Evolutionary conservation across 2,888 invertebrate species (phyloP), one percentile per base, ranked within the genome.

Genomic region (Lycaena phlaeas): DNA sequence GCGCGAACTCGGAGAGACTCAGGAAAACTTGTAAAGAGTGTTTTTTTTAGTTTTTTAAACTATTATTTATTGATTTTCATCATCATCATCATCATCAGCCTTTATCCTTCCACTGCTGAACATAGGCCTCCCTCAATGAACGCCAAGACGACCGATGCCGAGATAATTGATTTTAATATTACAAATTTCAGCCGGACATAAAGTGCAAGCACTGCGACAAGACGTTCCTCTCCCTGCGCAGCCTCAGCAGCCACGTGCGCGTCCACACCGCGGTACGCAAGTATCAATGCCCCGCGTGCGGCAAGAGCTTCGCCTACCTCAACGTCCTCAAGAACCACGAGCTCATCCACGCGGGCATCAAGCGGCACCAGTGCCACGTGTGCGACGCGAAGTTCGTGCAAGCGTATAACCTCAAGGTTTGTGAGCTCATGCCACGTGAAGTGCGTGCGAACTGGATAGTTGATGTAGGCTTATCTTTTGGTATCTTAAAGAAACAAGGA

Each of bases 291-390:
- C 75, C 82, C 30, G 78, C 76, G 2, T 90, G 89, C 50, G 87
- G 87, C 7, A 89, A 89, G 69, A 86, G 87, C 55, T 90, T 89
- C 57, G 88, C 88, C 0, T 89, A 89, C 27, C 86, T 89, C 49
- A 89, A 89, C 52, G 89, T 89, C 54, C 64, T 92, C 36, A 87
- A 87, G 56, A 91, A 91, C 53, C 92, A 92, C 54, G 90, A 91
- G 57, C 77, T 88, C 48, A 91, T 90, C 12, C 92, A 92, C 54
- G 85, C 87, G 1, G 91, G 90, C 0, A 72, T 90, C 25, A 91
- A 90, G 60, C 88, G 90, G 46, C 90, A 88, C 53, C 85, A 88
- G 9, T 92, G 92, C 53, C 88, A 90, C 54, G 76, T 90, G 30
- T 92, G 92, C 56, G 89, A 90, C 64, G 86, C 84, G 55, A 86